Evolutionary conservation across 2,113 vertebrate species (phyloP).

Genomic region (Hydropotes inermis): DNA sequence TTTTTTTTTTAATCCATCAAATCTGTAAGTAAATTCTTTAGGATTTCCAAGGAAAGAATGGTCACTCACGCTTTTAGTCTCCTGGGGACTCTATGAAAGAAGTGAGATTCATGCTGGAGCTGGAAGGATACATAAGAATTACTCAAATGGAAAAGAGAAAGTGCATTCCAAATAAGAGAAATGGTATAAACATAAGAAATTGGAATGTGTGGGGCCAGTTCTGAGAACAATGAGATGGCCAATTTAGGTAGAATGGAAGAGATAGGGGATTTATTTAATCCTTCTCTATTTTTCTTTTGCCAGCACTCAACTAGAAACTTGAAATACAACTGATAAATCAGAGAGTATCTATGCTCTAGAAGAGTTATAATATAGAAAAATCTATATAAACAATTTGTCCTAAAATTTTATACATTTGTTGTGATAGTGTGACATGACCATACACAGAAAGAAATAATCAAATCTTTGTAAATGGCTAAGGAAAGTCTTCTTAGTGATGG

Average conservation of each 20-base stretch:
- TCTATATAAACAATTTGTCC: not conserved
- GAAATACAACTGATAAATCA: not conserved
- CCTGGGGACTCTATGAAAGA: not conserved
- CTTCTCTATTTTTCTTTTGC: not conserved
- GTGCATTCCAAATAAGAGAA: not conserved
- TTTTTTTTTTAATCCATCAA: not conserved
- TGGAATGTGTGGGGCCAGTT: not conserved
- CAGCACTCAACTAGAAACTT: not conserved
- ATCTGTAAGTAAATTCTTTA: not conserved
- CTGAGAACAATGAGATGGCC: not conserved
- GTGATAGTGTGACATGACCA: not conserved
- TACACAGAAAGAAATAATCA: not conserved
- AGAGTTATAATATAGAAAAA: not conserved
- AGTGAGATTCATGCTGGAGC: not conserved
- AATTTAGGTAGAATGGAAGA: not conserved
- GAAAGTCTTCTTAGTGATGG: not conserved
- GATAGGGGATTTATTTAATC: not conserved
- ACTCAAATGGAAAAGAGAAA: not conserved
- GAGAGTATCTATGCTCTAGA: not conserved
- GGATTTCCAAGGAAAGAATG: slow-evolving; percentile 15
- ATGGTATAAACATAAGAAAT: not conserved
- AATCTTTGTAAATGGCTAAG: not conserved
- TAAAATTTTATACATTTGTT: not conserved
- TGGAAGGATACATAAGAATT: not conserved
- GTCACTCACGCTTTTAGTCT: not conserved